phyloP scores from a whole-genome alignment of 2,113 vertebrate species.

The Catharus bicknelli region DNA sequence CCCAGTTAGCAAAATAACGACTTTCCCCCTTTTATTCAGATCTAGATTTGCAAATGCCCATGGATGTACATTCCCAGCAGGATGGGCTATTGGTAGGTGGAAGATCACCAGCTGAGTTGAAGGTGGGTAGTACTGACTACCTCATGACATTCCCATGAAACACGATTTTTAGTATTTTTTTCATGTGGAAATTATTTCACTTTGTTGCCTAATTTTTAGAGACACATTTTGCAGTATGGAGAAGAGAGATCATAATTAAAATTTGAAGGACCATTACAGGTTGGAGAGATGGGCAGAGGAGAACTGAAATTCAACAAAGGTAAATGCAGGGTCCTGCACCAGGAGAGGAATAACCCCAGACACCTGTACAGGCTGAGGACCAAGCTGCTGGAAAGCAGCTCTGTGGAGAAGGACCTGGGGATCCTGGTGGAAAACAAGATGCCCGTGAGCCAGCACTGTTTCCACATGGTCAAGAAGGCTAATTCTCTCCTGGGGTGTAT shows the following conservation, averaged over 20 bases:
- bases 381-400: neutral
- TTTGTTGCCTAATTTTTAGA: neutral
- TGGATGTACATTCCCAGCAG: neutral
- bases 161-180: neutral
- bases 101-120: neutral
- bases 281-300: neutral
- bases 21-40: neutral
- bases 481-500: neutral
- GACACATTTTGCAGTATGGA: neutral
- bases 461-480: neutral
- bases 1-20: neutral
- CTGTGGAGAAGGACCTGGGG: neutral
- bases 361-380: neutral
- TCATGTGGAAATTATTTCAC: neutral
- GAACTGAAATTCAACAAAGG: neutral
- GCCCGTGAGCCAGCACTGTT: neutral
- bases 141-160: fast-evolving
- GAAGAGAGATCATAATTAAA: neutral
- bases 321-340: neutral
- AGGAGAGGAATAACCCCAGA: neutral
- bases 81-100: neutral
- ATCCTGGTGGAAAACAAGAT: neutral
- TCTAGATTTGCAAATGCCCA: neutral
- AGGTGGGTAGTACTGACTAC: neutral
- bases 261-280: neutral